phyloP scores from a whole-genome alignment of 2,113 vertebrate genomes.

The Artemisiospiza belli region DNA sequence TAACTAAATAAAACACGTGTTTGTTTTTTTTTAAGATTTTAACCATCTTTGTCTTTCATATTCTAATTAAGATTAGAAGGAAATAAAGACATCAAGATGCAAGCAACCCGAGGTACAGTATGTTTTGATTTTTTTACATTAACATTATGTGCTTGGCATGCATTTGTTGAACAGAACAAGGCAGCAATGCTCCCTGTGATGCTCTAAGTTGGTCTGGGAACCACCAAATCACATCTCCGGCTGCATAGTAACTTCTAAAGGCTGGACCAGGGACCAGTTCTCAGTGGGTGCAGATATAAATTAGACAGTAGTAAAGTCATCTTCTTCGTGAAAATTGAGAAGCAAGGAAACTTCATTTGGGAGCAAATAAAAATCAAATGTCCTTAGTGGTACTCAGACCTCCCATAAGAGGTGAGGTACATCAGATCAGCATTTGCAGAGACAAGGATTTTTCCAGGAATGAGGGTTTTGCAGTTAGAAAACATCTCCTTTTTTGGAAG shows the following conservation, averaged over 20 bases:
- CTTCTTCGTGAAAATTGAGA: not conserved
- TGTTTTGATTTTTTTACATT: not conserved
- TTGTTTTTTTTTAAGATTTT: not conserved
- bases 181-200: not conserved
- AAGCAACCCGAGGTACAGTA: slow-evolving; percentile 69
- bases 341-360: not conserved
- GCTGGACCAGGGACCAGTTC: not conserved
- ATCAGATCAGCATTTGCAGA: not conserved
- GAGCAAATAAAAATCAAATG: not conserved
- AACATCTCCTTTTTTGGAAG: not conserved
- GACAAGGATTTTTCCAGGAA: not conserved
- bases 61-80: slow-evolving; percentile 76
- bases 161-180: not conserved
- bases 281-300: not conserved
- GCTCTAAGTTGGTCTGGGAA: not conserved
- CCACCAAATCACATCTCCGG: not conserved
- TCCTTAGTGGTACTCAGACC: not conserved
- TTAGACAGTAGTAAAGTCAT: not conserved
- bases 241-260: not conserved
- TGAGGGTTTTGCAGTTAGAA: not conserved
- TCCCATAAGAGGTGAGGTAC: not conserved
- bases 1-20: not conserved
- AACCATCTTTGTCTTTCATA: slow-evolving; percentile 43
- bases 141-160: not conserved
- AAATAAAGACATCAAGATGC: slow-evolving; percentile 24